Evolutionary conservation across 2,113 vertebrate species (phyloP).

Genomic region (Lipotes vexillifer): DNA sequence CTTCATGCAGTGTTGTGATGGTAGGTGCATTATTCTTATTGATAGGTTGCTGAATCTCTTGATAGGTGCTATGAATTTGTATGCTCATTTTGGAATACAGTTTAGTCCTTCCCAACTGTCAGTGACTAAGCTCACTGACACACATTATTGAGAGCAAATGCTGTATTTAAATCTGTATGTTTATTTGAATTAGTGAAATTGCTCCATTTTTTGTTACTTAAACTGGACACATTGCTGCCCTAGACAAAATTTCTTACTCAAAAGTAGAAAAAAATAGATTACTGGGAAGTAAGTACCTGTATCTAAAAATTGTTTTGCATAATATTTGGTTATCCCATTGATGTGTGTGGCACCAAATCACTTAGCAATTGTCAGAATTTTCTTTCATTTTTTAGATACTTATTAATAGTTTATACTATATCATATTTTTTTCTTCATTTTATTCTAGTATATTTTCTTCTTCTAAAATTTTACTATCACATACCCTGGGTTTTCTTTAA

Average conservation of each 20-base stretch:
- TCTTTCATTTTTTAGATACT: background rate
- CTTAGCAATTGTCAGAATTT: background rate
- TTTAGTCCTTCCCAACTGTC: background rate
- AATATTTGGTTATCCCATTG: background rate
- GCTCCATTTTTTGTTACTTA: background rate
- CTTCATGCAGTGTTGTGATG: background rate
- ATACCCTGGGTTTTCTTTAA: background rate
- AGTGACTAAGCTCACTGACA: background rate
- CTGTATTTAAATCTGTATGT: background rate
- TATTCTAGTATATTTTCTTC: background rate
- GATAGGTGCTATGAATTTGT: constrained; percentile 30
- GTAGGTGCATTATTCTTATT: constrained; percentile 46
- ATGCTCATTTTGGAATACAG: background rate
- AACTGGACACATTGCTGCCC: background rate
- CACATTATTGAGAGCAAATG: background rate
- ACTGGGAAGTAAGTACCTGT: background rate
- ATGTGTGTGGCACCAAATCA: background rate
- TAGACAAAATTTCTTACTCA: background rate
- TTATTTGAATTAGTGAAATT: background rate
- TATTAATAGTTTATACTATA: background rate
- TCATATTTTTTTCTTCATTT: background rate
- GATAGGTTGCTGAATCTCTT: constrained; percentile 23
- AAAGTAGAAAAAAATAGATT: background rate
- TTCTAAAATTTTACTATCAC: background rate
- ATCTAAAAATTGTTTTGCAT: background rate